These are phyloP conservation scores for Allygus modestus DNA, from an alignment of 2,888 invertebrate species.

Conservation along the genomic window DNA sequence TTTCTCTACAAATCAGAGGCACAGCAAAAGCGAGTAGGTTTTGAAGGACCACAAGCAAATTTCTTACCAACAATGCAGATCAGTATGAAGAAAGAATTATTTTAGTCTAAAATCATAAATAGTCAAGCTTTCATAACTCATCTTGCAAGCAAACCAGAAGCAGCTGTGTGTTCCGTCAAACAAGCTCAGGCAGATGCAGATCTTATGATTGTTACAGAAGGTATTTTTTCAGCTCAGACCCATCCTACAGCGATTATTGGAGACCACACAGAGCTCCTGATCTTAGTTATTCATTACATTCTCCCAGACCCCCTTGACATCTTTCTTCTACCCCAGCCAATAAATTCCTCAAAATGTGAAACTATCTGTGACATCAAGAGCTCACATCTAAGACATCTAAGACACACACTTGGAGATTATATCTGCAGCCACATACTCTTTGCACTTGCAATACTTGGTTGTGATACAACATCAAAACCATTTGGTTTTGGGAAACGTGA, in stretches of 20 bases:
- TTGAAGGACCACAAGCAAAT: slow-evolving; percentile 6
- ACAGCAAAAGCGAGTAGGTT: not conserved
- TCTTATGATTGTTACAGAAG: not conserved
- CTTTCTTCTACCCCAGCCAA: not conserved
- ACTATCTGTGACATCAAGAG: not conserved
- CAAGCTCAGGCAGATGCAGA: not conserved
- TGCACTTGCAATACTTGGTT: not conserved
- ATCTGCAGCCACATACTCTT: not conserved
- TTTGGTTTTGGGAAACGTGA: not conserved
- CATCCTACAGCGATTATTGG: slow-evolving; percentile 2
- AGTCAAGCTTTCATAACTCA: not conserved
- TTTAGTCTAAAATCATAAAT: not conserved
- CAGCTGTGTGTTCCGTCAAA: not conserved
- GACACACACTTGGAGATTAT: not conserved
- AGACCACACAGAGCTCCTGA: not conserved
- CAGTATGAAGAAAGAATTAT: not conserved
- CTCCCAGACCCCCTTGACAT: not conserved
- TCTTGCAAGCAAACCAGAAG: not conserved
- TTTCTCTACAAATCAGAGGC: not conserved
- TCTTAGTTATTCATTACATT: not conserved
- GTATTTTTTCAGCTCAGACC: not conserved
- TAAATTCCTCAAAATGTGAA: not conserved
- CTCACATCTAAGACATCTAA: too few relatives aligned
- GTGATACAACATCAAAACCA: not conserved
- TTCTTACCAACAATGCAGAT: not conserved